These are phyloP conservation scores for Syndactyla subalaris DNA, from an alignment of 2,797 vertebrate genomes.

Conservation along the genomic window DNA sequence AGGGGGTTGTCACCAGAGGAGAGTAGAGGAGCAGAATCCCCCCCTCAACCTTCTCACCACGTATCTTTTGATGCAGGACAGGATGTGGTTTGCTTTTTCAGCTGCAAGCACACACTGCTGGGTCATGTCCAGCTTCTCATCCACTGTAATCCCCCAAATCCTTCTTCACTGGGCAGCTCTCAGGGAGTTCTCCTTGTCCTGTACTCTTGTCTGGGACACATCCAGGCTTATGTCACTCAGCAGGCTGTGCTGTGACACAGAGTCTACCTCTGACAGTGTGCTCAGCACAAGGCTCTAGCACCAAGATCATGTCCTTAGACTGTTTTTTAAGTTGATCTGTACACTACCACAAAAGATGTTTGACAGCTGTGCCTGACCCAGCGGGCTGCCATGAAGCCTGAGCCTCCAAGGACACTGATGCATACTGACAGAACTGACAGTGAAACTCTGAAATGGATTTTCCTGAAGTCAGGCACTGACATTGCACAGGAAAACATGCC, in stretches of 20 bases:
- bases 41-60: neutral
- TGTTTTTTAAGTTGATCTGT: neutral
- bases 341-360: neutral
- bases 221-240: neutral
- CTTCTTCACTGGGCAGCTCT: fast-evolving
- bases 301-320: neutral
- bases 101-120: neutral
- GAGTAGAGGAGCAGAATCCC: neutral
- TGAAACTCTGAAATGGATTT: neutral
- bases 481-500: neutral
- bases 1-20: neutral
- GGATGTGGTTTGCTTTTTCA: neutral
- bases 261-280: neutral
- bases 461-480: neutral
- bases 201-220: neutral
- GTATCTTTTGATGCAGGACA: neutral
- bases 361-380: neutral
- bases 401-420: neutral
- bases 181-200: neutral
- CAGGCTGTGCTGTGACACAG: neutral
- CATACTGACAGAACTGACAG: neutral
- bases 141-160: fast-evolving
- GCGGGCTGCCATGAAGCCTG: neutral
- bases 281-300: neutral
- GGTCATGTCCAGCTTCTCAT: neutral